These are phyloP conservation scores for Zaprionus africanus DNA, from an alignment of 1,140 invertebrate species.

Conservation along the genomic window DNA sequence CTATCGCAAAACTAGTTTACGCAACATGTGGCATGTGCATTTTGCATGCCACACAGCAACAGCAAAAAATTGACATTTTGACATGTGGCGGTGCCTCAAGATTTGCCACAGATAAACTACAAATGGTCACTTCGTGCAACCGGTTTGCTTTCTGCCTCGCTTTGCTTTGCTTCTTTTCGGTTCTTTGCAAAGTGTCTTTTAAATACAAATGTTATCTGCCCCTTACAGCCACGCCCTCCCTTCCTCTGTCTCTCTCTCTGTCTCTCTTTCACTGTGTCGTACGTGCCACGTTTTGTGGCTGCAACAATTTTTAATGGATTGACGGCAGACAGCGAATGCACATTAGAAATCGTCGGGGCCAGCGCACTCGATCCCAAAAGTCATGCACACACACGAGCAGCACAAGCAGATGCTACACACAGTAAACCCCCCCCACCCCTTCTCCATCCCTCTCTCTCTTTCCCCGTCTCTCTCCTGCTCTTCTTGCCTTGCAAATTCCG, in stretches of 20 bases:
- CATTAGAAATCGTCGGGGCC: conserved; percentile 64
- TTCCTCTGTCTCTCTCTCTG: neutral
- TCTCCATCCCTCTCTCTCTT: neutral
- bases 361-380: neutral
- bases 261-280: conserved; percentile 3
- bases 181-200: conserved; percentile 74
- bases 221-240: conserved; percentile 19
- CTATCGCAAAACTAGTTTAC: conserved; percentile 82
- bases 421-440: no score
- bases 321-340: conserved; percentile 76
- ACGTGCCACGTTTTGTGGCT: conserved; percentile 64
- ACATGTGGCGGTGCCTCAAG: conserved; percentile 78
- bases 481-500: conserved; percentile 55
- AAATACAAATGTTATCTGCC: conserved; percentile 77
- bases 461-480: conserved; percentile 16
- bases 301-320: conserved; percentile 78
- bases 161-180: neutral
- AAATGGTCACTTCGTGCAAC: conserved; percentile 54
- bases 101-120: conserved; percentile 78
- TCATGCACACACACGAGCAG: conserved; percentile 41
- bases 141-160: neutral
- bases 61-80: conserved; percentile 80
- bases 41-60: conserved; percentile 72
- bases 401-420: conserved; percentile 5
- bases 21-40: conserved; percentile 78